Evolutionary conservation across 2,888 invertebrate genomes (phyloP).

Genomic region (Onchidella celtica): DNA sequence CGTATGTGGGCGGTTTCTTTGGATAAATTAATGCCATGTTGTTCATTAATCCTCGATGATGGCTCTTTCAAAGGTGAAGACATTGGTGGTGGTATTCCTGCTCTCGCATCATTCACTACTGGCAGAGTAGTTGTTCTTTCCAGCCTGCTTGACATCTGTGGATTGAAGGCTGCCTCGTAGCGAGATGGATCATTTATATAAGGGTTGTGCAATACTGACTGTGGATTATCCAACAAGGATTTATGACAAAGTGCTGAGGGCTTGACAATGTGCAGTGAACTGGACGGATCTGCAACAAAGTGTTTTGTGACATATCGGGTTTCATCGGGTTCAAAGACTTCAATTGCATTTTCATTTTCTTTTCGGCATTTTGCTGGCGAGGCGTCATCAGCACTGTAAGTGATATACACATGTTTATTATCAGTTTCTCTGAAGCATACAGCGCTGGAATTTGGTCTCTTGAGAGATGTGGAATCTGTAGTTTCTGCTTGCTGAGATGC

Average conservation of each 20-base stretch:
- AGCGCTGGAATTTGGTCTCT: conserved; percentile 12
- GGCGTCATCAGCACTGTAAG: neutral
- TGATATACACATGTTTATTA: conserved; percentile 46
- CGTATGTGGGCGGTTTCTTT: neutral
- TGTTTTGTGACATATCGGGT: conserved; percentile 52
- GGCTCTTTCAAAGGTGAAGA: conserved; percentile 14
- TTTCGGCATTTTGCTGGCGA: conserved; percentile 20
- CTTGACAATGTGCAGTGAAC: neutral
- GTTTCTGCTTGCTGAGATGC: neutral
- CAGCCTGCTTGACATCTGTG: neutral
- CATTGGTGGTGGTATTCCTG: neutral
- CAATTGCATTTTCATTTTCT: neutral
- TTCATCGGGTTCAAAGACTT: conserved; percentile 30
- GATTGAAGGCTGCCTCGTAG: conserved; percentile 29
- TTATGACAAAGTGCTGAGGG: neutral
- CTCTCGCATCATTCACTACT: too few species aligned
- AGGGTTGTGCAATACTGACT: conserved; percentile 25
- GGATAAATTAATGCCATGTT: neutral
- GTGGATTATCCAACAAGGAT: conserved; percentile 38
- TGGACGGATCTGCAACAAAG: conserved; percentile 30
- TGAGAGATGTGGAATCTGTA: neutral
- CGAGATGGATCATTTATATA: conserved; percentile 28
- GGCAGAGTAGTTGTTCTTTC: too few species aligned
- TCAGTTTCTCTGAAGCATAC: conserved; percentile 49
- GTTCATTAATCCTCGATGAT: conserved; percentile 10